Evolutionary conservation across 2,888 invertebrate genomes (phyloP), one percentile per base, ranked within the genome.

Genomic region (Aphidoletes aphidimyza): DNA sequence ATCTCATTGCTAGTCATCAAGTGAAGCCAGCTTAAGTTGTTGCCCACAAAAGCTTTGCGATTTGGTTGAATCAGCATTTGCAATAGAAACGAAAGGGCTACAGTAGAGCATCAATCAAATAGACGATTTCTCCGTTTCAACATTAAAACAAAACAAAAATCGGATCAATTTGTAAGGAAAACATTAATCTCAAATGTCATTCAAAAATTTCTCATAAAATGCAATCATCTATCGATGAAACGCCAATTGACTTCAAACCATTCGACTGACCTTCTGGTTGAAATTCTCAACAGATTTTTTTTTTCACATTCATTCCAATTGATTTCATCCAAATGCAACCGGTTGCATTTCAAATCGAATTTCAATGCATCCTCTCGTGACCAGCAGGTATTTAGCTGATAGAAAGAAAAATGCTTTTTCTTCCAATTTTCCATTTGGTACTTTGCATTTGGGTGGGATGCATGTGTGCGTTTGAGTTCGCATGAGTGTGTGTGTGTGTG

Each of bases 271-370:
- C n/a, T n/a, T n/a, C n/a, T n/a, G n/a, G n/a, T n/a, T n/a, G n/a
- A n/a, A n/a, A n/a, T 49, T 49, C 26, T 26, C n/a, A n/a, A n/a
- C 19, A 22, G 54, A 3, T n/a, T 3, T 54, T 26, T 17, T 54
- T 26, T 54, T 26, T 54, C 26, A 17, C 6, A 47, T 2, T 14
- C 19, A 0, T 34, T 0, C 14, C 9, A 69, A 34, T 26, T 26
- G 69, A 69, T 30, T 69, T 69, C 34, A 69, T 5, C 11, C 17
- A 14, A 30, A 69, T 69, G 69, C 30, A 69, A 69, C 69, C 69
- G 69, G 69, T 69, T 69, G 69, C 69, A 69, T 14, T 54, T 54
- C 69, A 14, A 69, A 22, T 54, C 22, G 54, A 30, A 69, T 69
- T 69, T 69, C 2, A 11, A 17, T 30, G 30, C 69, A 54, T 69